A percentile compares a stretch with the other conserved stretches of the same genome.
Evolutionary conservation across 1,140 invertebrate genomes (phyloP).

Genomic region (Aphidius ervi): DNA sequence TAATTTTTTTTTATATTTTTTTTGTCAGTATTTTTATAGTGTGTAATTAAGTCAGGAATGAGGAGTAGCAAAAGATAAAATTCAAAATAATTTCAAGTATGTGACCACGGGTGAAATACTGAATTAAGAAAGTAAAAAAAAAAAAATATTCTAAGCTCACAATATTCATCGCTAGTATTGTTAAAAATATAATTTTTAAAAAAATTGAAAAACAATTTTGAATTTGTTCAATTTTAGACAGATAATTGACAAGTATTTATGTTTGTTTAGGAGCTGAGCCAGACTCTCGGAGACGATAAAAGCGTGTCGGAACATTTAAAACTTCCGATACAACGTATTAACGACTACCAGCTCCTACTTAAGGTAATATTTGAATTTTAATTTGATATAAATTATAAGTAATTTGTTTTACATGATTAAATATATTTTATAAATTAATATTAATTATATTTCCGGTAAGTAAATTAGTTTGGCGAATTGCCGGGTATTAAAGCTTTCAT

Average conservation of each 20-base stretch:
- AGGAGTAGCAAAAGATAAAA: no score
- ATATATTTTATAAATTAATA: background rate
- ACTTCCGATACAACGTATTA: conserved; percentile 90
- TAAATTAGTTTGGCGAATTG: no score
- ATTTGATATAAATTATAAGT: conserved; percentile 12
- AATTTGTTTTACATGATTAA: background rate
- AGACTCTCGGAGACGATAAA: conserved; percentile 83
- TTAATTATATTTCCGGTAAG: no score
- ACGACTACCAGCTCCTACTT: conserved; percentile 92
- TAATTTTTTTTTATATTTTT: conserved; percentile 3
- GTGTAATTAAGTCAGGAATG: no score
- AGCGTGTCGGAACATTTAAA: conserved; percentile 85
- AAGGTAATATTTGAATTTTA: conserved; percentile 66
- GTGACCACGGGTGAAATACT: no score
- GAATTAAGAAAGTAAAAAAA: no score
- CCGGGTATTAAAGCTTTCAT: no score
- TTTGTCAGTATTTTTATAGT: background rate
- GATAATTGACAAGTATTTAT: conserved; percentile 27
- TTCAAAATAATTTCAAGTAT: no score
- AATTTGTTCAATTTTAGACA: conserved; percentile 7
- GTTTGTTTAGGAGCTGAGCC: conserved; percentile 72
- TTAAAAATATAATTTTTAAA: no score
- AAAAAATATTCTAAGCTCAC: no score
- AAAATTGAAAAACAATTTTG: background rate
- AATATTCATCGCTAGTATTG: no score